Evolutionary conservation across 2,113 vertebrate species (phyloP).

Genomic region (Nanorana parkeri): DNA sequence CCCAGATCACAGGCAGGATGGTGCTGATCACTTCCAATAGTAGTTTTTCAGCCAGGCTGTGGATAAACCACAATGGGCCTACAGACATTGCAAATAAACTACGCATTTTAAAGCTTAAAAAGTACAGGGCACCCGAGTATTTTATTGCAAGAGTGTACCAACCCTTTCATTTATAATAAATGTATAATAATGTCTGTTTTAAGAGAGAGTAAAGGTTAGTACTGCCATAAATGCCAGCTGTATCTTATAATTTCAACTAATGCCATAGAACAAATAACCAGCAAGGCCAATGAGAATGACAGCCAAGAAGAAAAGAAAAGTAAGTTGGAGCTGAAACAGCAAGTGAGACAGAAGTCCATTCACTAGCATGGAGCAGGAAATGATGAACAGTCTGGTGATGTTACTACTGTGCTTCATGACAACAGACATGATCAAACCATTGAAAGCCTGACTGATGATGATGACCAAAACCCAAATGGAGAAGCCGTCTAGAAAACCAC

Average conservation of each 20-base stretch:
- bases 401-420: constrained; percentile 94
- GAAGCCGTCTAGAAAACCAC: constrained; percentile 82
- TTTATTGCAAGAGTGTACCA: too few species aligned
- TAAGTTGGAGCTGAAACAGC: constrained; percentile 84
- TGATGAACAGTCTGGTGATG: constrained; percentile 91
- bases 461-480: constrained; percentile 79
- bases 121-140: too few species aligned
- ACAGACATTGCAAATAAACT: too few species aligned
- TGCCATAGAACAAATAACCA: constrained; percentile 85
- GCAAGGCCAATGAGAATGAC: constrained; percentile 80
- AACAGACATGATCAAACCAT: constrained; percentile 90
- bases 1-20: too few species aligned
- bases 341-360: constrained; percentile 83
- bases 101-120: too few species aligned
- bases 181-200: too few species aligned
- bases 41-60: too few species aligned
- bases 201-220: background rate
- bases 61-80: too few species aligned
- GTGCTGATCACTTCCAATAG: too few species aligned
- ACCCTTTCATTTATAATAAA: too few species aligned
- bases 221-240: background rate
- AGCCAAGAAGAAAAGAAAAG: constrained; percentile 80
- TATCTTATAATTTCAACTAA: constrained; percentile 48
- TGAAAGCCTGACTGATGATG: constrained; percentile 85
- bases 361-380: constrained; percentile 92